A percentile compares a stretch with the other conserved stretches of the same genome.
Conservation (phyloP, 2,797 vertebrate genomes). For the Hozukius guyotensis region DNA sequence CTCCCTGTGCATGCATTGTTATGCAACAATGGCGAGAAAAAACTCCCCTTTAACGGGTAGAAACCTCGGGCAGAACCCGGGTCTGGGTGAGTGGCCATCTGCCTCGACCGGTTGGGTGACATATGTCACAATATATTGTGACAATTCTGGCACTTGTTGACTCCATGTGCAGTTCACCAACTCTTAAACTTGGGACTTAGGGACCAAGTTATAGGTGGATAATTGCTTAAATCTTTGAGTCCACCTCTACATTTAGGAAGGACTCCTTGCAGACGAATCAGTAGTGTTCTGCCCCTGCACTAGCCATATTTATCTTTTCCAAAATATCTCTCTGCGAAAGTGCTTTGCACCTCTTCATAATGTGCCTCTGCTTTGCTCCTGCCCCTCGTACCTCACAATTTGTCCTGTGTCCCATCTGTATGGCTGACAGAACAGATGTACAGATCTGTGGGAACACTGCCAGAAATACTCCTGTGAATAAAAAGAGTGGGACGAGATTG, state of each 20-base stretch:
- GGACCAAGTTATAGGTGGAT: neutral
- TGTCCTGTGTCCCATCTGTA: neutral
- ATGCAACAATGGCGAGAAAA: rapidly evolving
- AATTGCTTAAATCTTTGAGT: neutral
- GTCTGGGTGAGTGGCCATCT: too few species aligned
- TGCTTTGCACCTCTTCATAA: neutral
- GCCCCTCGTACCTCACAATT: neutral
- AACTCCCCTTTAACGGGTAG: too few species aligned
- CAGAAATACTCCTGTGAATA: conserved; percentile 1
- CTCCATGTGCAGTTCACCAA: neutral
- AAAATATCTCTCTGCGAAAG: neutral
- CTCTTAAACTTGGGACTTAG: neutral
- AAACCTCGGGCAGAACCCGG: too few species aligned
- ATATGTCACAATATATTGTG: neutral
- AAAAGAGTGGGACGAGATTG: neutral
- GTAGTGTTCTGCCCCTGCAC: neutral
- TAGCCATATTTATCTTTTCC: neutral
- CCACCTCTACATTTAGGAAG: neutral
- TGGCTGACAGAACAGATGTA: neutral
- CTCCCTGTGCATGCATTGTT: too few species aligned
- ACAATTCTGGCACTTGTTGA: neutral
- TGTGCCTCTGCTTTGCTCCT: neutral
- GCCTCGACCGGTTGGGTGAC: too few species aligned
- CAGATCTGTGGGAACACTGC: neutral
- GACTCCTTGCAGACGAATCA: neutral